Conservation (phyloP, 1,140 invertebrate genomes). For the Conus ventricosus region DNA sequence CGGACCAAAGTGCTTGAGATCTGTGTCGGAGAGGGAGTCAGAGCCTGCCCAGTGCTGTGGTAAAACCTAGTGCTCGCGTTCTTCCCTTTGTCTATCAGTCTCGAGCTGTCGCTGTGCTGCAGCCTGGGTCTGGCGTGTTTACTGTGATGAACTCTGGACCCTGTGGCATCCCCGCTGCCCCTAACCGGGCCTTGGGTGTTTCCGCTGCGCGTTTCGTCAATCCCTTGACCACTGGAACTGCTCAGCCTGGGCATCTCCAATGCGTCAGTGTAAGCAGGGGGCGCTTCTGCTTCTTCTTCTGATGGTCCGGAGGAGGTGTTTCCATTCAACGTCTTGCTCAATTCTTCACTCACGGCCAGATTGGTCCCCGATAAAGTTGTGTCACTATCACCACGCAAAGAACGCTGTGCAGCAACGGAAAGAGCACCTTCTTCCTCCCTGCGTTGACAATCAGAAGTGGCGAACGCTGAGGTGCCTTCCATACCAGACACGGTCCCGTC, state of each 20-base stretch:
- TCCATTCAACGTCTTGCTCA: neutral
- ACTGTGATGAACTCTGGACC: neutral
- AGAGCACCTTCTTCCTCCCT: neutral
- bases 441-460: neutral
- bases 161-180: neutral
- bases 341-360: neutral
- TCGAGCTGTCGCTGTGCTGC: constrained; percentile 22
- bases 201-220: neutral
- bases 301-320: neutral
- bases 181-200: neutral
- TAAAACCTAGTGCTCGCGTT: neutral
- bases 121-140: neutral
- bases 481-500: neutral
- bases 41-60: neutral
- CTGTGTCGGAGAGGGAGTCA: neutral
- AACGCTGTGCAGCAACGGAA: neutral
- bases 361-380: neutral
- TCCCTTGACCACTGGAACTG: constrained; percentile 4
- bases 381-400: neutral
- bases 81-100: neutral
- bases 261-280: constrained; percentile 7
- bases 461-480: neutral
- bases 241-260: constrained; percentile 20
- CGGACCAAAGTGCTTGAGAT: too few species aligned
- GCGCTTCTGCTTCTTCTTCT: neutral